Percentiles rank a stretch among this genome's conserved stretches.
phyloP scores from a whole-genome alignment of 2,113 vertebrate genomes.

The Toxotes jaculatrix region DNA sequence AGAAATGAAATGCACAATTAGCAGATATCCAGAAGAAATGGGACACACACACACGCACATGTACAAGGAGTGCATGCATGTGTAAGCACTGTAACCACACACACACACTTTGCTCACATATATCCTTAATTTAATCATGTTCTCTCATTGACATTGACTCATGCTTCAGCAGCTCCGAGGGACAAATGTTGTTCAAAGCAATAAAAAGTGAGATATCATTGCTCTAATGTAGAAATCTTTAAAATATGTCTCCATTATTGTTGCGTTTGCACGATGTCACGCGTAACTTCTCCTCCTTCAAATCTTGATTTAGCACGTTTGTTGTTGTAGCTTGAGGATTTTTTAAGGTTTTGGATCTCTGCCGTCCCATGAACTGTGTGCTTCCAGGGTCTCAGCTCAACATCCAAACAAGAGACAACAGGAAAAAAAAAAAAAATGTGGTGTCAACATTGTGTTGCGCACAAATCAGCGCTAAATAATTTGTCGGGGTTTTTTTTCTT shows the following conservation, averaged over 20 bases:
- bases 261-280: not conserved
- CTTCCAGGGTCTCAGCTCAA: no score
- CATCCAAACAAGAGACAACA: no score
- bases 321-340: not conserved
- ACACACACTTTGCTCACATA: conserved; percentile 28
- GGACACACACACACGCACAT: conserved; percentile 58
- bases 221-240: conserved; percentile 22
- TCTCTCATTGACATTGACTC: conserved; percentile 61
- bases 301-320: not conserved
- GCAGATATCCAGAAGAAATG: conserved; percentile 79
- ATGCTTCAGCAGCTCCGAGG: conserved; percentile 51
- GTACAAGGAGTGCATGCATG: conserved; percentile 66
- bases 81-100: conserved; percentile 55
- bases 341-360: not conserved
- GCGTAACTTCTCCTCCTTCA: not conserved
- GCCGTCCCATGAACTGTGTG: no score
- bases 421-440: no score
- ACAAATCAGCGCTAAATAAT: no score
- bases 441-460: no score
- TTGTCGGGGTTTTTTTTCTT: no score
- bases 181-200: conserved; percentile 53
- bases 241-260: not conserved
- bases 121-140: conserved; percentile 74
- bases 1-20: conserved; percentile 84
- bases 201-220: conserved; percentile 5